Conservation (phyloP, 2,797 vertebrate species). For the Atherinosoma microstoma region DNA sequence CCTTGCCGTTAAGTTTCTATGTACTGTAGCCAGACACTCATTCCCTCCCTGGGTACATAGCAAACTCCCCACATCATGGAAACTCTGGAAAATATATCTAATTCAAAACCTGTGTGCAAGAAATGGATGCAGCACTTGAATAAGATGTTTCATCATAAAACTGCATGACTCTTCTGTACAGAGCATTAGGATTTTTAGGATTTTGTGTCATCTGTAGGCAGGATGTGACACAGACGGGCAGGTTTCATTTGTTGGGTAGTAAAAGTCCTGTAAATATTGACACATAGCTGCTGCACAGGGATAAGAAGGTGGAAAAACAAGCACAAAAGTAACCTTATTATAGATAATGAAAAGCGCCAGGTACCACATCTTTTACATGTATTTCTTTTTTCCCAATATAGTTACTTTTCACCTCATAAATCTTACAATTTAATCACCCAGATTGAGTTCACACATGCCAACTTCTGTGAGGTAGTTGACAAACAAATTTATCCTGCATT, state of each 20-base stretch:
- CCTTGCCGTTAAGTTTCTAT: constrained; percentile 7
- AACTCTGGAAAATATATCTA: constrained; percentile 4
- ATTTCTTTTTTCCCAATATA: not conserved
- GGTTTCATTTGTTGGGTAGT: constrained; percentile 2
- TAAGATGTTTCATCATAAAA: not conserved
- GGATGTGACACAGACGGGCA: not conserved
- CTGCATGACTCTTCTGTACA: not conserved
- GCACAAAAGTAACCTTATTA: not conserved
- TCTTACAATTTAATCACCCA: not conserved
- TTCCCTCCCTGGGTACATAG: not conserved
- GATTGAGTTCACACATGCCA: not conserved
- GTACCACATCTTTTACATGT: not conserved
- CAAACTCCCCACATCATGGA: constrained; percentile 3
- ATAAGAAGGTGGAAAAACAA: not conserved
- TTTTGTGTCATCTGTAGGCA: not conserved
- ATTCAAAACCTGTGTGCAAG: constrained; percentile 21
- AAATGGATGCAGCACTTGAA: not conserved
- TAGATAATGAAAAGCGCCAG: not conserved
- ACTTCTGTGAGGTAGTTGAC: not conserved
- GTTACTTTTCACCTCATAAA: not conserved
- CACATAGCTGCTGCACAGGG: not conserved
- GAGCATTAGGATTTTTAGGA: no score
- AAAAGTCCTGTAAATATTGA: constrained; percentile 5
- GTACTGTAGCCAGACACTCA: not conserved
- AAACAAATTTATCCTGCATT: not conserved